These are phyloP conservation scores for Odontamblyopus lacepedii DNA, from an alignment of 2,797 vertebrate genomes.

Conservation along the genomic window DNA sequence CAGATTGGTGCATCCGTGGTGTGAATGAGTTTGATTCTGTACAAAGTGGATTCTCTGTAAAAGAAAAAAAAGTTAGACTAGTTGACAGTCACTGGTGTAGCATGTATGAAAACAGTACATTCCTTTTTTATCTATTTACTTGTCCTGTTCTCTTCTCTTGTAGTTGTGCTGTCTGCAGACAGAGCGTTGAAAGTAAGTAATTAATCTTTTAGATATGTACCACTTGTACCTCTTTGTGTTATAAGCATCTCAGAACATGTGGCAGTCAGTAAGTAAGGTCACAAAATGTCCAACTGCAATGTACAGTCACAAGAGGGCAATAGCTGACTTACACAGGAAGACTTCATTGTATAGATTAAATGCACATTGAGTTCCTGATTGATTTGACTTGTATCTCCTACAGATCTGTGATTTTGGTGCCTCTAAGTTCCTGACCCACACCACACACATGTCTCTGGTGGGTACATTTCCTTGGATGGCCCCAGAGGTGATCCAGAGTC, in stretches of 20 bases:
- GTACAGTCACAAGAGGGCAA: constrained; percentile 60
- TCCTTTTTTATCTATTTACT: background rate
- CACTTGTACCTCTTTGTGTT: background rate
- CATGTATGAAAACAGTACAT: background rate
- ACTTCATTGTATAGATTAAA: constrained; percentile 7
- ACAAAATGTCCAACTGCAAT: constrained; percentile 28
- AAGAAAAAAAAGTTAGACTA: background rate
- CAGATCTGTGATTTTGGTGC: constrained; percentile 98
- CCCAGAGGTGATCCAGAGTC: constrained; percentile 97
- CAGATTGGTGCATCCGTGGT: no score
- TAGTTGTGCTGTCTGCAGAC: constrained; percentile 93
- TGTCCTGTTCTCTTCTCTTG: constrained; percentile 28
- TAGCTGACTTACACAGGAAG: constrained; percentile 47
- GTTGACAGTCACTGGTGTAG: background rate
- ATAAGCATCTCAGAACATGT: background rate
- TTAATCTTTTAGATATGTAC: background rate
- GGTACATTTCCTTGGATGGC: constrained; percentile 99
- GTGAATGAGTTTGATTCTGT: background rate
- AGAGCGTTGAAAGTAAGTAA: constrained; percentile 88
- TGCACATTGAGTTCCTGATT: background rate
- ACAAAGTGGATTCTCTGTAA: background rate
- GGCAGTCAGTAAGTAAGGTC: background rate
- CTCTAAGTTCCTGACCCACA: constrained; percentile 94
- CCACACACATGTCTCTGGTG: constrained; percentile 98
- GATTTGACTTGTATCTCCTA: constrained; percentile 13